phyloP scores from a whole-genome alignment of 30 jellyfish, hydroid and myxozoan genomes.

The Clytia hemisphaerica region DNA sequence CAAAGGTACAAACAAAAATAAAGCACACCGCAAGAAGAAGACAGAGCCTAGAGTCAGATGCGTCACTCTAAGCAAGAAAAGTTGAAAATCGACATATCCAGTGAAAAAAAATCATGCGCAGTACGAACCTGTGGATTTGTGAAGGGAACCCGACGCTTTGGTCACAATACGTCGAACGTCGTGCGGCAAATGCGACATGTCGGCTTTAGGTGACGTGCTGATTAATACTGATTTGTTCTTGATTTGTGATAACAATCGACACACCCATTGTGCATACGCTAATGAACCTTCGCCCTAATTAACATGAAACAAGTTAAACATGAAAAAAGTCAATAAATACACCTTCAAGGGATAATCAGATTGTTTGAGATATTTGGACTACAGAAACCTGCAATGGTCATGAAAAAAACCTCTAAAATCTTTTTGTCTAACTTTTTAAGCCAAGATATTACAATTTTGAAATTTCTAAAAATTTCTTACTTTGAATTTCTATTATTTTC shows the following conservation, averaged over 20 bases:
- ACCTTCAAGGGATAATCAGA: not conserved
- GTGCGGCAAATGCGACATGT: constrained; percentile 51
- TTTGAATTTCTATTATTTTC: no score
- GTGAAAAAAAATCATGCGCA: no score
- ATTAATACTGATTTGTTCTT: not conserved
- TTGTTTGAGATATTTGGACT: not conserved
- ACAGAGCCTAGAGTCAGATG: no score
- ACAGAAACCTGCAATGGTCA: no score
- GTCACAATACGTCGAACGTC: constrained; percentile 44
- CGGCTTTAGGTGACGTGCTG: constrained; percentile 30
- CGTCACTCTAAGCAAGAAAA: not conserved
- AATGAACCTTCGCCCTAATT: constrained; percentile 56
- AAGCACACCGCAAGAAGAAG: no score
- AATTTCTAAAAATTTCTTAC: no score
- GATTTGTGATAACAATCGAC: constrained; percentile 1
- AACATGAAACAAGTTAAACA: not conserved
- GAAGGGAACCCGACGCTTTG: constrained; percentile 71
- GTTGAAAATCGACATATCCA: not conserved
- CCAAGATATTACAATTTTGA: no score
- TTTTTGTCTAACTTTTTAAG: not conserved
- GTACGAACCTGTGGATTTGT: constrained; percentile 58
- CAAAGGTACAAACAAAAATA: no score
- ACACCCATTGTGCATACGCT: constrained; percentile 82
- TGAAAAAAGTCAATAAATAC: not conserved
- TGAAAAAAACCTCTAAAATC: no score